A percentile compares a stretch with the other conserved stretches of the same genome.
Conservation (phyloP, 1,140 invertebrate genomes). For the Drosophila punjabiensis region DNA sequence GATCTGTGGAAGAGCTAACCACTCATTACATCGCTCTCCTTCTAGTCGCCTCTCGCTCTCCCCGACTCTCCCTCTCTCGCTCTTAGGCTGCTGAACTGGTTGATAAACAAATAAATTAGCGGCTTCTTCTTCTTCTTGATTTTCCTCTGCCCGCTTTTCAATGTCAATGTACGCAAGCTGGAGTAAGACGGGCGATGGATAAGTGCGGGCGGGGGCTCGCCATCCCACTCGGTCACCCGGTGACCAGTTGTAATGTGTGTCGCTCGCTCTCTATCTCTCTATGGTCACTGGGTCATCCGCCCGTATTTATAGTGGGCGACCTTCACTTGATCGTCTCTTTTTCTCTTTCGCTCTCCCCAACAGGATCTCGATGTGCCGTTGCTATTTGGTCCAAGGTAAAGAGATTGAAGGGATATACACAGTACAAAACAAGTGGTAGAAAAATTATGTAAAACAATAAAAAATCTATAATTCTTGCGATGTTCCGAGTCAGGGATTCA, state of each 20-base stretch:
- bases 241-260: slow-evolving; percentile 42
- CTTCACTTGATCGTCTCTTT: slow-evolving; percentile 6
- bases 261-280: background rate
- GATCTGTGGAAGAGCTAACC: slow-evolving; percentile 10
- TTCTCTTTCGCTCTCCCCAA: background rate
- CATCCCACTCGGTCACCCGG: slow-evolving; percentile 27
- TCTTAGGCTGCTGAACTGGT: slow-evolving; percentile 16
- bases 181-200: background rate
- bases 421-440: background rate
- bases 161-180: slow-evolving; percentile 34
- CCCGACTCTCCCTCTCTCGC: background rate
- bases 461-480: too few relatives aligned
- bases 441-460: too few relatives aligned
- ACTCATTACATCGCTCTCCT: slow-evolving; percentile 28
- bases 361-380: background rate
- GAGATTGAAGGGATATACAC: background rate
- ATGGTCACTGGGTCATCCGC: slow-evolving; percentile 39
- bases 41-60: slow-evolving; percentile 6
- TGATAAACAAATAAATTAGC: slow-evolving; percentile 57
- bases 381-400: slow-evolving; percentile 8
- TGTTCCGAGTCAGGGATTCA: background rate
- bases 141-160: slow-evolving; percentile 26
- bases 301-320: background rate
- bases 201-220: slow-evolving; percentile 7
- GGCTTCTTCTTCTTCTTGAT: slow-evolving; percentile 8